Percentiles rank a stretch among this genome's conserved stretches.
Conservation (phyloP, 2,797 vertebrate genomes). For the Coregonus sp. region DNA sequence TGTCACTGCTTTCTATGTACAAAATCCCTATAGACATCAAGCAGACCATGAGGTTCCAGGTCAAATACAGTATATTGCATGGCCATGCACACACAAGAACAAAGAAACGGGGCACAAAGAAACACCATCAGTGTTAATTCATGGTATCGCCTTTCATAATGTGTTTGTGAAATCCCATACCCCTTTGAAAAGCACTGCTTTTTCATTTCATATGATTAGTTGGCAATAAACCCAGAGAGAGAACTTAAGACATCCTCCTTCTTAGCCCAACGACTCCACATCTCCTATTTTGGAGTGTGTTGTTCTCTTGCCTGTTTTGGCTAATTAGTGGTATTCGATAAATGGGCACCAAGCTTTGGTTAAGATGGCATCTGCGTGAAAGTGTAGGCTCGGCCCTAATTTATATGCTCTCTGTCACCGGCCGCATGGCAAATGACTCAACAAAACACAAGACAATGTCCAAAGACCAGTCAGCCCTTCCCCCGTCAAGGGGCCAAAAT, state of each 20-base stretch:
- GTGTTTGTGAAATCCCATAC: conserved; percentile 72
- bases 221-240: conserved; percentile 74
- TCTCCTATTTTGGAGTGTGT: conserved; percentile 73
- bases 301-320: conserved; percentile 76
- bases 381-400: no score
- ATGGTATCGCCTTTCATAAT: conserved; percentile 70
- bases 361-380: conserved; percentile 80
- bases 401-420: no score
- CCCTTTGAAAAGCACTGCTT: conserved; percentile 56
- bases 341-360: conserved; percentile 78
- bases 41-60: conserved; percentile 62
- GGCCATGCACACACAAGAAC: conserved; percentile 48
- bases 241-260: conserved; percentile 72
- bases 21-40: conserved; percentile 58
- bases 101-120: conserved; percentile 51
- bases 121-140: conserved; percentile 62
- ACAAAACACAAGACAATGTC: no score
- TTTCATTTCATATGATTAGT: conserved; percentile 75
- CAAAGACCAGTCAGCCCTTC: no score
- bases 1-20: conserved; percentile 56
- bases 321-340: conserved; percentile 78
- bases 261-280: conserved; percentile 60
- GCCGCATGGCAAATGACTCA: no score
- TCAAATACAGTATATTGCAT: conserved; percentile 59
- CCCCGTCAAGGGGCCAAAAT: no score